phyloP scores from a whole-genome alignment of 2,888 invertebrate species.

The Nemapogon koenigi region DNA sequence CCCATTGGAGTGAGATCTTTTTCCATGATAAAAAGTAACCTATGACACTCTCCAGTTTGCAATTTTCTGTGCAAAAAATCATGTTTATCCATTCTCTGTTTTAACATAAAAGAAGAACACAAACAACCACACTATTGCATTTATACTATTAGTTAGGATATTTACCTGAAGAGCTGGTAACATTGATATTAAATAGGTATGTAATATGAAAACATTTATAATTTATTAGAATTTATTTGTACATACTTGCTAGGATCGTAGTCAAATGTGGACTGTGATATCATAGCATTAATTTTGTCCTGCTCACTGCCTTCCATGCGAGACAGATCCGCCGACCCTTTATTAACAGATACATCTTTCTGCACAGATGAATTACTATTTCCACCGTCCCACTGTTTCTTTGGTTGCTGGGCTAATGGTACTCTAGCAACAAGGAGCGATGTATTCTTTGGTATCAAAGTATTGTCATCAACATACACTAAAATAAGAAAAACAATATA shows the following conservation, averaged over 20 bases:
- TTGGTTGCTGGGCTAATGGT: slow-evolving; percentile 80
- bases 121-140: too few species aligned
- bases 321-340: slow-evolving; percentile 81
- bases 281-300: slow-evolving; percentile 97
- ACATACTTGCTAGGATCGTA: slow-evolving; percentile 97
- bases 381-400: slow-evolving; percentile 76
- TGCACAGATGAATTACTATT: slow-evolving; percentile 46
- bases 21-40: too few species aligned
- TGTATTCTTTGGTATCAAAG: slow-evolving; percentile 96
- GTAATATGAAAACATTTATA: too few species aligned
- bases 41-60: too few species aligned
- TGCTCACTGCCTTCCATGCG: slow-evolving; percentile 94
- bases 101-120: too few species aligned
- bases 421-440: slow-evolving; percentile 94
- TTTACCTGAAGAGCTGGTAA: too few species aligned
- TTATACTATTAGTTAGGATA: too few species aligned
- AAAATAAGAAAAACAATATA: slow-evolving; percentile 21
- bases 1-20: too few species aligned
- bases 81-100: too few species aligned
- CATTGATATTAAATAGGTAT: too few species aligned
- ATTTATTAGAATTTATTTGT: too few species aligned
- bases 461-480: slow-evolving; percentile 92
- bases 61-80: too few species aligned
- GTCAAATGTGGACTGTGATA: slow-evolving; percentile 94
- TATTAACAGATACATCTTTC: slow-evolving; percentile 60